Conservation (phyloP, 2,797 vertebrate genomes). For the Columba guinea region DNA sequence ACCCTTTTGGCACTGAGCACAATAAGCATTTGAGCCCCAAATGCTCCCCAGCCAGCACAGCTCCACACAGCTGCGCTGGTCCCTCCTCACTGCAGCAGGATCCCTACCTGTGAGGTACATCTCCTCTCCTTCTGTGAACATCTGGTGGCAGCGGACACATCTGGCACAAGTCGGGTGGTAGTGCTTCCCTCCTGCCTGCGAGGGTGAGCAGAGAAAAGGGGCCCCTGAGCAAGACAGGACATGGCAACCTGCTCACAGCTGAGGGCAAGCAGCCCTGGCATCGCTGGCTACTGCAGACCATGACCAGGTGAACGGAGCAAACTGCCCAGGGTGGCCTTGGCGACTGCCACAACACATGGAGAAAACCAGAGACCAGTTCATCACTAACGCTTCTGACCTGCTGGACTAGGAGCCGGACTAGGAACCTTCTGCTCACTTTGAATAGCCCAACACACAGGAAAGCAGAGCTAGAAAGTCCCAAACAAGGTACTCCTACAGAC, state of each 20-base stretch:
- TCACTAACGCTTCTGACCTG: background rate
- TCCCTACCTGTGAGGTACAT: conserved; percentile 97
- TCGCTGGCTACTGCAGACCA: background rate
- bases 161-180: conserved; percentile 97
- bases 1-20: fast-evolving
- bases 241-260: fast-evolving
- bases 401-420: fast-evolving
- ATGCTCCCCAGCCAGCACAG: fast-evolving
- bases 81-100: fast-evolving
- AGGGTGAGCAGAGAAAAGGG: background rate
- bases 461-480: background rate
- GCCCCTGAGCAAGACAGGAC: background rate
- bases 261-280: background rate
- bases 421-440: background rate
- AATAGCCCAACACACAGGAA: background rate
- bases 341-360: fast-evolving
- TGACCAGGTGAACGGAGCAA: background rate
- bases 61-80: fast-evolving
- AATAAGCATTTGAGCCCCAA: fast-evolving
- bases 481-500: background rate
- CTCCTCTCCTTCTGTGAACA: conserved; percentile 98
- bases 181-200: conserved; percentile 95
- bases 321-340: fast-evolving
- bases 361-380: background rate
- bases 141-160: conserved; percentile 94